phyloP scores from a whole-genome alignment of 1,140 invertebrate genomes.

The Tetramorium simillimum region DNA sequence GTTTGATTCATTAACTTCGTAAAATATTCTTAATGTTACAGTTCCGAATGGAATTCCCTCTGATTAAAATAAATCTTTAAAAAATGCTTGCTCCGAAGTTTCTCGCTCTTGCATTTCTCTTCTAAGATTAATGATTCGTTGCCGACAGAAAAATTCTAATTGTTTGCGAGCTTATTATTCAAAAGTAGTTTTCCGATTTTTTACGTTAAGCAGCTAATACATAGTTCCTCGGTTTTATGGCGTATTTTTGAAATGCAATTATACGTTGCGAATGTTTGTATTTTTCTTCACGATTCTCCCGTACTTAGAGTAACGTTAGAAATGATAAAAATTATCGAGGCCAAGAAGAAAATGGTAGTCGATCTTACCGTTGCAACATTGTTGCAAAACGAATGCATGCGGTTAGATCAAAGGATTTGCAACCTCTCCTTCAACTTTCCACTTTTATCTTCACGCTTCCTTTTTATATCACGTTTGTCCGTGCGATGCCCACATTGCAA shows the following conservation, averaged over 20 bases:
- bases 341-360: conserved; percentile 14
- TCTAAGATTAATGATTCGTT: background rate
- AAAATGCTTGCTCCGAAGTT: background rate
- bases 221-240: background rate
- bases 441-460: conserved; percentile 12
- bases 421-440: background rate
- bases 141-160: background rate
- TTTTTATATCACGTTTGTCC: background rate
- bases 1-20: background rate
- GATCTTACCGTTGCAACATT: no score
- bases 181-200: background rate
- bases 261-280: background rate
- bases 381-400: background rate
- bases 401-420: conserved; percentile 34
- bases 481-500: background rate
- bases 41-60: background rate
- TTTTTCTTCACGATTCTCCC: background rate
- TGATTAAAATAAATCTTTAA: conserved; percentile 1
- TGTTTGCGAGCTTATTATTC: background rate
- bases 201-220: background rate
- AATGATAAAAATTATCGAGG: conserved; percentile 26
- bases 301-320: background rate
- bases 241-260: background rate
- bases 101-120: background rate
- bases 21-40: background rate